A percentile compares a stretch with the other conserved stretches of the same genome.
Conservation (phyloP, 2,888 invertebrate species). For the Octonoba sinensis region DNA sequence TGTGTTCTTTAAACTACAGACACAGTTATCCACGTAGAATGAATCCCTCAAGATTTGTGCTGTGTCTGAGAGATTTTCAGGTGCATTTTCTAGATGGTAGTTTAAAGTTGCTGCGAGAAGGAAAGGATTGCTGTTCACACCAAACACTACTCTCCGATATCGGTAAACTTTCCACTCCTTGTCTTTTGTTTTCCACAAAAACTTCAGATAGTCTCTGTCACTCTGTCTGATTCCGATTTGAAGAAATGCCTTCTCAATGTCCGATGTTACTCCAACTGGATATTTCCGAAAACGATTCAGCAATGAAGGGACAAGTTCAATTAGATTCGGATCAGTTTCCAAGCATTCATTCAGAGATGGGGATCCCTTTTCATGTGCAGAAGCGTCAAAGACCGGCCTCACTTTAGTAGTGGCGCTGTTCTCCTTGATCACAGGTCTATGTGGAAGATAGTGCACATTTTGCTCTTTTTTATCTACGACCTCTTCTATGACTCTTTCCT, state of each 20-base stretch:
- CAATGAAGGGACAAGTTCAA: background rate
- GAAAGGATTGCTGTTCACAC: background rate
- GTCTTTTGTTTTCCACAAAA: background rate
- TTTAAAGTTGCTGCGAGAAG: slow-evolving; percentile 10
- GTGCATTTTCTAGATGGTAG: slow-evolving; percentile 4
- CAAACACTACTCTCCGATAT: slow-evolving; percentile 9
- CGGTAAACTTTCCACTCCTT: background rate
- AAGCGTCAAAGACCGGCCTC: slow-evolving; percentile 26
- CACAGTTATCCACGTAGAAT: slow-evolving; percentile 20
- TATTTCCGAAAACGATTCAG: background rate
- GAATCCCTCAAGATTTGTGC: slow-evolving; percentile 13
- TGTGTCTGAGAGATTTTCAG: background rate
- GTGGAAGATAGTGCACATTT: slow-evolving; percentile 62
- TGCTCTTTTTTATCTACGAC: slow-evolving; percentile 76
- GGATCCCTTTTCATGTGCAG: background rate
- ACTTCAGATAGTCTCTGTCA: background rate
- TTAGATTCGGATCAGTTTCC: background rate
- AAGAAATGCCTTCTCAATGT: slow-evolving; percentile 12
- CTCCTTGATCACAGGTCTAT: background rate
- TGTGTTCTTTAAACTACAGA: slow-evolving; percentile 3
- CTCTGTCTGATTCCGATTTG: slow-evolving; percentile 9
- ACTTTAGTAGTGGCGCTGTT: background rate
- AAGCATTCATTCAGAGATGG: slow-evolving; percentile 9
- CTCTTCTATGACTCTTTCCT: slow-evolving; percentile 70
- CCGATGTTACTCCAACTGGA: background rate